A percentile compares a stretch with the other conserved stretches of the same genome.
phyloP scores from a whole-genome alignment of 2,113 vertebrate species.

The Clupea harengus region DNA sequence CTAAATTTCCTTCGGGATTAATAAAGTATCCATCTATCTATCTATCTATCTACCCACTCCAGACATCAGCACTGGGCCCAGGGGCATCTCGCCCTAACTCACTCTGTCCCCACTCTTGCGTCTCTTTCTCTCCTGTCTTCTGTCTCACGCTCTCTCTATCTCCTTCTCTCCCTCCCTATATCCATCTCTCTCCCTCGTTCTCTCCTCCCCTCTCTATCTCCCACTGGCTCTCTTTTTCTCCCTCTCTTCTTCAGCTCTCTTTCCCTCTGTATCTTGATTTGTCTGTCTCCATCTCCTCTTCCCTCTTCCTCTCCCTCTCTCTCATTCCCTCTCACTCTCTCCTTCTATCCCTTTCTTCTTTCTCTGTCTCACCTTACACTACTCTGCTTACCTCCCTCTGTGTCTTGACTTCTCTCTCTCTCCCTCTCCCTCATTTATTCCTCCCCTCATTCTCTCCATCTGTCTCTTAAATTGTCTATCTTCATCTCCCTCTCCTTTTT shows the following conservation, averaged over 20 bases:
- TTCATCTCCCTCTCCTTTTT: neutral
- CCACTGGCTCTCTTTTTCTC: neutral
- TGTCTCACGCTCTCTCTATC: too few species aligned
- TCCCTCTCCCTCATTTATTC: neutral
- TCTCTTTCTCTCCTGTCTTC: neutral
- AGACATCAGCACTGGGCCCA: neutral
- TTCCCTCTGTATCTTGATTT: neutral
- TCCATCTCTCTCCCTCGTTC: neutral
- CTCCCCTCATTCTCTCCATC: slow-evolving; percentile 3
- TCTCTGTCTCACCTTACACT: too few species aligned
- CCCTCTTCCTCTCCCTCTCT: neutral
- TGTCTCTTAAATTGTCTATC: neutral
- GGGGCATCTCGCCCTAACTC: neutral
- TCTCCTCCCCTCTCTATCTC: neutral
- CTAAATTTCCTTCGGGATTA: too few species aligned
- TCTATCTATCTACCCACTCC: neutral
- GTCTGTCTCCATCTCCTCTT: neutral
- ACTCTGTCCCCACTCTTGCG: neutral
- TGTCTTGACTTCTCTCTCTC: neutral
- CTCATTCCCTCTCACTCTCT: neutral
- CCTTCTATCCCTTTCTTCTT: slow-evolving; percentile 15
- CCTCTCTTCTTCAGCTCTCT: neutral
- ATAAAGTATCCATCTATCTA: too few species aligned
- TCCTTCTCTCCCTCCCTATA: neutral
- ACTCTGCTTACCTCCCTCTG: too few species aligned